Conservation (phyloP, 2,888 invertebrate species). For the Andrena bucephala region DNA sequence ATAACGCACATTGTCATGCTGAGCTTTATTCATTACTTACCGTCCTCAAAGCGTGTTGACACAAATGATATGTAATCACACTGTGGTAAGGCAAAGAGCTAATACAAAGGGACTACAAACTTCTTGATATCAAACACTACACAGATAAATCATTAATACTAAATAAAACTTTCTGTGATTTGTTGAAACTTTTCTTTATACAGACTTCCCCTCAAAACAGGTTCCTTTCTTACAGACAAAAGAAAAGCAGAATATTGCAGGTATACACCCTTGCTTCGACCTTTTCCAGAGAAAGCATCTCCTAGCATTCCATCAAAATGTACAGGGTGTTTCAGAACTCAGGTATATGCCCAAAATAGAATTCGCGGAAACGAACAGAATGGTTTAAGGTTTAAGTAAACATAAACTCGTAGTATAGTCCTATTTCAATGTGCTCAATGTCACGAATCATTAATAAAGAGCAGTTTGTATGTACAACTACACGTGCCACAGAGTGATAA, state of each 20-base stretch:
- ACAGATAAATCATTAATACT: neutral
- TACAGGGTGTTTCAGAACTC: no score
- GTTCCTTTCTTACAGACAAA: neutral
- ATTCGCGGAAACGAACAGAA: no score
- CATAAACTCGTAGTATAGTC: no score
- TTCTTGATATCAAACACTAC: neutral
- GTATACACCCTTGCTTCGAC: neutral
- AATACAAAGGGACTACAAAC: neutral
- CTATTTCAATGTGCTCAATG: no score
- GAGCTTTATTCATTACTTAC: constrained; percentile 15
- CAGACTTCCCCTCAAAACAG: neutral
- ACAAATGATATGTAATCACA: neutral
- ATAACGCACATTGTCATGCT: neutral
- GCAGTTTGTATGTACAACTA: no score
- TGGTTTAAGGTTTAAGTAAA: no score
- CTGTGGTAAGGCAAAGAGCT: neutral
- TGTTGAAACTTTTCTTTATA: neutral
- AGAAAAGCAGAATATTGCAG: neutral
- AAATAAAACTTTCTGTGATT: neutral
- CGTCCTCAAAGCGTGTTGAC: neutral
- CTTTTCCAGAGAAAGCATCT: neutral
- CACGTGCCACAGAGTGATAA: neutral
- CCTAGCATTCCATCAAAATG: neutral
- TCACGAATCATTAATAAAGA: no score
- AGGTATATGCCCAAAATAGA: no score